Conservation (phyloP, 2,888 invertebrate species). For the Ferrisia virgata region DNA sequence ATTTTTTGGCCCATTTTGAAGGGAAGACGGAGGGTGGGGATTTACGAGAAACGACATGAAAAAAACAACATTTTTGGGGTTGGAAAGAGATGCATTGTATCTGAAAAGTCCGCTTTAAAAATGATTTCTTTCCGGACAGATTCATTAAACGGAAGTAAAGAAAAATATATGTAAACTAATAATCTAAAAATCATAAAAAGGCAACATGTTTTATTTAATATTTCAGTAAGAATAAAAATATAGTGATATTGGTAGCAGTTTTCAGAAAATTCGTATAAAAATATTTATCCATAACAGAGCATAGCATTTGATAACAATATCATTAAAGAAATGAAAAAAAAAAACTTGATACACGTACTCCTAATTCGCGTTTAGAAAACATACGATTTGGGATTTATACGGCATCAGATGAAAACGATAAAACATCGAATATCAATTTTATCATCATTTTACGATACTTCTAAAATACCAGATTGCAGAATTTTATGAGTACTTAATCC, state of each 20-base stretch:
- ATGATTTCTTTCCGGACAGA: too few species aligned
- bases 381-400: neutral
- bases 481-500: neutral
- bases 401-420: neutral
- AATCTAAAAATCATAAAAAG: neutral
- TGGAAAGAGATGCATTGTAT: too few species aligned
- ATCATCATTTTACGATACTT: slow-evolving; percentile 17
- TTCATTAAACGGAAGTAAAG: too few species aligned
- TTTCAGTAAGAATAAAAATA: neutral
- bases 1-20: too few species aligned
- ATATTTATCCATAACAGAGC: neutral
- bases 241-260: neutral
- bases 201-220: neutral
- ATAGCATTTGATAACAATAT: neutral
- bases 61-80: too few species aligned
- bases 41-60: too few species aligned
- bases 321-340: neutral
- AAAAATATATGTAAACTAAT: too few species aligned
- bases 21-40: too few species aligned
- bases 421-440: slow-evolving; percentile 10
- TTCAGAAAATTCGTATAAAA: neutral
- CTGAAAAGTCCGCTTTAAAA: too few species aligned
- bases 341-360: neutral
- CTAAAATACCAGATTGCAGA: neutral
- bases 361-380: neutral